Conservation (phyloP, 2,888 invertebrate species). For the Drosophila subsilvestris region DNA sequence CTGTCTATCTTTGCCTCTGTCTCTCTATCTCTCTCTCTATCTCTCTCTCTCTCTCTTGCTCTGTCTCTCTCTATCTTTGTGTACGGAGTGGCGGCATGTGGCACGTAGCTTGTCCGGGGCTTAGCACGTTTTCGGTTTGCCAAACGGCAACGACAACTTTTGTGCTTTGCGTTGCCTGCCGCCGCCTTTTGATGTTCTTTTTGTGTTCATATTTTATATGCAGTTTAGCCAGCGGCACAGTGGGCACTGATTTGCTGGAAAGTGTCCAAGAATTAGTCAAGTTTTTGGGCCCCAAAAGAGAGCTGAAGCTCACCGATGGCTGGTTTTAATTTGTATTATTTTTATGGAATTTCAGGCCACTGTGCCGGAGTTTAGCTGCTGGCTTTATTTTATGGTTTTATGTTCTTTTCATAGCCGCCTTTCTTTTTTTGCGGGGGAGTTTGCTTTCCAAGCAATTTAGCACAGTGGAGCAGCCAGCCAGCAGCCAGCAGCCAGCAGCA, state of each 20-base stretch:
- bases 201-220: constrained; percentile 75
- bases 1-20: constrained; percentile 10
- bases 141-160: constrained; percentile 61
- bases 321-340: neutral
- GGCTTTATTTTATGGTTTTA: constrained; percentile 23
- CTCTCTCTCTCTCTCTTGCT: neutral
- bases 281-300: no score
- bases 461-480: constrained; percentile 9
- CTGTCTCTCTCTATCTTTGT: constrained; percentile 1
- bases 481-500: neutral
- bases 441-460: constrained; percentile 36
- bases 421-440: neutral
- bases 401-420: constrained; percentile 16
- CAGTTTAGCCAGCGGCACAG: constrained; percentile 72
- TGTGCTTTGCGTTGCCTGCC: constrained; percentile 54
- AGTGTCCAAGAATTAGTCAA: neutral
- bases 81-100: constrained; percentile 27
- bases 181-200: constrained; percentile 71
- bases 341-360: constrained; percentile 8
- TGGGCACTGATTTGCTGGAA: constrained; percentile 26
- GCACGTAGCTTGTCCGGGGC: constrained; percentile 69
- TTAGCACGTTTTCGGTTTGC: constrained; percentile 69
- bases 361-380: constrained; percentile 11
- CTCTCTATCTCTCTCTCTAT: constrained; percentile 8
- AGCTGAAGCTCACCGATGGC: neutral